These are phyloP conservation scores for Ectobius pallidus DNA, from an alignment of 2,888 invertebrate genomes.

Conservation along the genomic window DNA sequence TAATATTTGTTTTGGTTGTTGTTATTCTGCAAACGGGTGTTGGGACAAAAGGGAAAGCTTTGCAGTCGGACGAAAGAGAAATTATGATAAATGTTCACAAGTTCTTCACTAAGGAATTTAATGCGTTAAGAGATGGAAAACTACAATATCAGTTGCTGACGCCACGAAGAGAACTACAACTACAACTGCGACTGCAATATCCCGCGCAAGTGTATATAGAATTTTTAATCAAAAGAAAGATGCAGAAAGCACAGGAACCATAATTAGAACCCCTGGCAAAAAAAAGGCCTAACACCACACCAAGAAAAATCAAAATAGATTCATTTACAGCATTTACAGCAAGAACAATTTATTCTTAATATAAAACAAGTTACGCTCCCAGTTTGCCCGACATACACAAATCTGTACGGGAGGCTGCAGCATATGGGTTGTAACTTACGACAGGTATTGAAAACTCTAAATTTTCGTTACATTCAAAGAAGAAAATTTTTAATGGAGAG, in stretches of 20 bases:
- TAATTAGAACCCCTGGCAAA: background rate
- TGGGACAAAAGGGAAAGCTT: background rate
- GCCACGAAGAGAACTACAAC: background rate
- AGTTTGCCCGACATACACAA: background rate
- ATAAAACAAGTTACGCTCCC: conserved; percentile 9
- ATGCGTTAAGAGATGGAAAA: background rate
- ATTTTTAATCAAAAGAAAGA: background rate
- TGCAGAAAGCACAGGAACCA: conserved; percentile 7
- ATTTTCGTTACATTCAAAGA: background rate
- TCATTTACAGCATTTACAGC: background rate
- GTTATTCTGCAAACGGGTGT: conserved; percentile 1
- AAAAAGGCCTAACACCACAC: background rate
- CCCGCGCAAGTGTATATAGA: conserved; percentile 8
- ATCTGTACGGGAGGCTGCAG: background rate
- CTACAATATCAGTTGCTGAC: conserved; percentile 17
- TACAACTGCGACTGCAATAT: conserved; percentile 8
- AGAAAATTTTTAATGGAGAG: background rate
- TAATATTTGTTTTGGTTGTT: conserved; percentile 1
- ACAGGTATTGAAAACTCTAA: conserved; percentile 1
- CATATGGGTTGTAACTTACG: background rate
- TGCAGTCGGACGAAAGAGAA: background rate
- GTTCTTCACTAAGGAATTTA: background rate
- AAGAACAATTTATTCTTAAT: background rate
- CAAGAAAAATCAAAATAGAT: conserved; percentile 2
- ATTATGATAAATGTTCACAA: conserved; percentile 1